Evolutionary conservation across 2,113 vertebrate species (phyloP).

Genomic region (Ginglymostoma cirratum): DNA sequence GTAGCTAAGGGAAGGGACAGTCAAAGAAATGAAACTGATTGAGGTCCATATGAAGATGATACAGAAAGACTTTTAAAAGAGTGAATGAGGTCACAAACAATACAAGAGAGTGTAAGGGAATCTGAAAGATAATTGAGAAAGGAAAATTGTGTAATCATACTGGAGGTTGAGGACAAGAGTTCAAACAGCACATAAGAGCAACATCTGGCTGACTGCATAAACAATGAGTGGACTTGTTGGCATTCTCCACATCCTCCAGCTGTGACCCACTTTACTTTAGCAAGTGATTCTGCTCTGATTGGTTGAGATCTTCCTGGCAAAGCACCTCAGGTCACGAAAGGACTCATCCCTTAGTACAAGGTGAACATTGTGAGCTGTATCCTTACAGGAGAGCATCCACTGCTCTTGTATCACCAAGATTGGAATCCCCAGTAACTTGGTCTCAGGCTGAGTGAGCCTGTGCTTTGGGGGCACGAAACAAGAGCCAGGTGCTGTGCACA

Average conservation of each 20-base stretch:
- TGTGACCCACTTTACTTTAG: neutral
- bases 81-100: neutral
- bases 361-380: neutral
- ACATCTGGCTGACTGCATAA: neutral
- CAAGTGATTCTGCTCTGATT: constrained; percentile 14
- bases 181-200: neutral
- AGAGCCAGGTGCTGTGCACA: too few species aligned
- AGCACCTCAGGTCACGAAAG: neutral
- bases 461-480: too few species aligned
- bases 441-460: neutral
- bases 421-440: neutral
- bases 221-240: neutral
- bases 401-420: neutral
- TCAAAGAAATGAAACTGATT: neutral
- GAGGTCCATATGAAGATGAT: neutral
- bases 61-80: neutral
- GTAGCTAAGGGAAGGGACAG: neutral
- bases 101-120: neutral
- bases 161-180: neutral
- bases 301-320: neutral
- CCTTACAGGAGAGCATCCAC: neutral
- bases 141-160: neutral
- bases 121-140: neutral
- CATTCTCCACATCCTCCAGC: neutral
- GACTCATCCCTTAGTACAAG: neutral